Base-by-base conservation (phyloP, 2,113 vertebrate genomes). In the Aspiorhynchus laticeps region DNA sequence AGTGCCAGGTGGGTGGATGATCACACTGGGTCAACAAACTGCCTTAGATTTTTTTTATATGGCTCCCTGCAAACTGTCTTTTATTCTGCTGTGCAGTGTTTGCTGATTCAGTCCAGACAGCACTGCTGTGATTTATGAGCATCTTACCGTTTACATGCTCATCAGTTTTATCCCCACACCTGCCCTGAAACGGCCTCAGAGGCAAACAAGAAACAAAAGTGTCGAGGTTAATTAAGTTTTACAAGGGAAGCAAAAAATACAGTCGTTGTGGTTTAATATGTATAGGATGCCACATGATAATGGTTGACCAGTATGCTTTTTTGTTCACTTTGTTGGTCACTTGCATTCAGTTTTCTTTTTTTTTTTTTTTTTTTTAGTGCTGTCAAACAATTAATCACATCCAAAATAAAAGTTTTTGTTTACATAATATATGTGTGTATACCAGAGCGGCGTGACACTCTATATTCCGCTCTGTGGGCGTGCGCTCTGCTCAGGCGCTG, bases 131-230 rank as follows among this genome's bases (percentile, higher is more conserved):
- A 79, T 79, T 79, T 79, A 79, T 79, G 77, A 59, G 28, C 48
- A 7, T 31, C 51, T 79, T 28, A 36, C 4, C 4, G 19, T 33
- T 79, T 56, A 79, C 33, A 7, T 33, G 19, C 77, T 79, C 77
- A 79, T 21, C 77, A 36, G 77, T 79, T 79, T 79, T 79, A 79
- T 79, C 28, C 24, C 77, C 51, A 79, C 76, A 53, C 26, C 76
- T 78, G 46, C 28, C 76, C 4, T 33, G 33, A 9, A 78, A 78
- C 19, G 28, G 43, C 46, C 26, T 77, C 46, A 5, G 12, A 21
- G 48, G n/a, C 41, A 17, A 76, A 69, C 74, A 46, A 24, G 51
- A 79, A 79, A 79, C 48, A 53, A 1, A 79, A 56, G 76, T 56
- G 76, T 79, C 9, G 5, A 79, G 48, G n/a, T 79, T 56, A 36